Evolutionary conservation across 2,888 invertebrate species (phyloP).

Genomic region (Pseudolycoriella hygida): DNA sequence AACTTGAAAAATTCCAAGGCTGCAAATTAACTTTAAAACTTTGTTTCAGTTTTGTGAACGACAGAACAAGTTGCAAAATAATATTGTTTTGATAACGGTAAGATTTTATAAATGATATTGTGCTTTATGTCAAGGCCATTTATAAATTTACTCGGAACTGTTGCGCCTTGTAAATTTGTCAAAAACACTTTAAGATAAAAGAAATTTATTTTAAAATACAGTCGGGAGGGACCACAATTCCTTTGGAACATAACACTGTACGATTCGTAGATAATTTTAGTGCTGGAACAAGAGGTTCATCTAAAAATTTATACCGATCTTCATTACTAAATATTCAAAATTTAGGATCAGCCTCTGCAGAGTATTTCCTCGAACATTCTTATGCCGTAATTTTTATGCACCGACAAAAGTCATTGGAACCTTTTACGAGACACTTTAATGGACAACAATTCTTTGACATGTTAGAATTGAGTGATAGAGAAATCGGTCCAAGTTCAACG

Average conservation of each 20-base stretch:
- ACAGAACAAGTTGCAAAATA: slow-evolving; percentile 46
- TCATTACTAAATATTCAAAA: too few species aligned
- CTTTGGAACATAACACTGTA: slow-evolving; percentile 91
- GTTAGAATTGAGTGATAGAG: slow-evolving; percentile 47
- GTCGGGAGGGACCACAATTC: slow-evolving; percentile 95
- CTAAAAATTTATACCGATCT: too few species aligned
- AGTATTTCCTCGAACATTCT: slow-evolving; percentile 75
- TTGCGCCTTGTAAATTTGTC: neutral
- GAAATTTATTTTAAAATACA: slow-evolving; percentile 24
- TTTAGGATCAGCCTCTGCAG: slow-evolving; percentile 62
- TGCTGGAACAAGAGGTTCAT: slow-evolving; percentile 72
- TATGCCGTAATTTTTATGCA: slow-evolving; percentile 92
- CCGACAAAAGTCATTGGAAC: slow-evolving; percentile 75
- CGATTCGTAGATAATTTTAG: slow-evolving; percentile 98
- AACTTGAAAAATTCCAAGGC: slow-evolving; percentile 34
- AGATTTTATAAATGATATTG: slow-evolving; percentile 22
- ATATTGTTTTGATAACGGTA: slow-evolving; percentile 66
- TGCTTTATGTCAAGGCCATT: too few species aligned
- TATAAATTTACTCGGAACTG: neutral
- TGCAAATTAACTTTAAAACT: too few species aligned
- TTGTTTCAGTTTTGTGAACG: slow-evolving; percentile 39
- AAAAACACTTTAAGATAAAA: neutral
- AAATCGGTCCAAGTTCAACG: slow-evolving; percentile 42
- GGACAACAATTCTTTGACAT: slow-evolving; percentile 64
- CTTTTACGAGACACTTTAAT: slow-evolving; percentile 75